Base-by-base conservation (phyloP, 2,797 vertebrate species). In the Amphiprion clarkii region DNA sequence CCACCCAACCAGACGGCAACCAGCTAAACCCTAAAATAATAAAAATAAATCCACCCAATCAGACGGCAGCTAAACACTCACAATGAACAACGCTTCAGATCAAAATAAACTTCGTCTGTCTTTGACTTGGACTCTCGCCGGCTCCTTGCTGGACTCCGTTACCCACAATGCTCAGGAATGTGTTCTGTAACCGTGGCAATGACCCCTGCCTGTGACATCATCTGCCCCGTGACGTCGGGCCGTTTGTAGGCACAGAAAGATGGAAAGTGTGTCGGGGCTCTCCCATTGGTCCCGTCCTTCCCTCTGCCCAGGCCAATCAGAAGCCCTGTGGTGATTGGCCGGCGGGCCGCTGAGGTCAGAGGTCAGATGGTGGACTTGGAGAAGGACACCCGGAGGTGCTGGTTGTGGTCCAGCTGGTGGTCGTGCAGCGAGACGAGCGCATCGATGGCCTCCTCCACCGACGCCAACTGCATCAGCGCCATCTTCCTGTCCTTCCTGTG, bases 371-470 rank as follows among this genome's bases (percentile, higher is more conserved):
- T 95, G 74, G 92, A 95, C 89, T 97, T 97, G 84, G 97, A 97
- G 93, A 99, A 99, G 76, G 97, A 97, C 84, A 99, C 92, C 82
- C 94, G 87, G 63, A 99, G 97, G 87, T 96, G 95, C 78, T 97
- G 96, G 78, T 96, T 96, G 85, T 96, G 95, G 88, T 97, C 97
- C 89, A 98, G 93, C 88, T 97, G 95, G 75, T 96, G 93, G 90
- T 97, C 95, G 74, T 99, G 97, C 84, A 98, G 96, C 13, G 93
- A 92, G 75, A 97, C 96, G 79, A 99, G 95, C 40, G 97, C 96
- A 0, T 97, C 96, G 67, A 98, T 93, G 70, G 96, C 97, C 88
- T 99, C 97, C 84, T 98, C 97, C 88, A 98, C 95, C 13, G 96
- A 97, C 25, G 89, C 95, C 92, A 99, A 86, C 61, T 97, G 96